Evolutionary conservation across 1,140 invertebrate genomes (phyloP), one percentile per base, ranked within the genome.

Genomic region (Lasioglossum baleicum): DNA sequence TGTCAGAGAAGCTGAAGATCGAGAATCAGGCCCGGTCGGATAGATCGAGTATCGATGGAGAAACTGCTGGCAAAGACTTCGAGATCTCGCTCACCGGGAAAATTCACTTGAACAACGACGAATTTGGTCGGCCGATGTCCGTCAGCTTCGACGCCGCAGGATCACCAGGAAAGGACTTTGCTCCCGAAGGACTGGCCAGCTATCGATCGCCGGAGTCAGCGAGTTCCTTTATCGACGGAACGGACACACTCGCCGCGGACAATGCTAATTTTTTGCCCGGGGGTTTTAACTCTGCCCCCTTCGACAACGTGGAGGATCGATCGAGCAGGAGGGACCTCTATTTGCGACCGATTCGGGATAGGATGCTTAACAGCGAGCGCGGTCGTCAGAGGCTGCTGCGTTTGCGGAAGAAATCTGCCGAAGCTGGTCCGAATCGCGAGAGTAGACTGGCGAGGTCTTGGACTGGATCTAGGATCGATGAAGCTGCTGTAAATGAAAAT

Each of bases 51-150:
- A 5, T n/a, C 8, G 5, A 35, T 17, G 17, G 22, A 11, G 40
- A 20, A 1, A n/a, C 4, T 2, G 20, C 11, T 4, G 71, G 53
- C 10, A 81, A 40, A 7, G 85, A 75, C 56, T 86, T 87, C 31
- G 85, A 83, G 7, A 89, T 89, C 67, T 89, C 88, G 0, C 58
- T 89, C 17, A 87, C 63, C 1, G 88, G 88, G 8, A 88, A 82
- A 40, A 84, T 89, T 67, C 88, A 89, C 76, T 65, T 88, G 17
- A 75, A 82, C 31, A 83, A 76, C 44, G 85, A 69, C 20, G 65
- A 69, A 65, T 79, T 83, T 48, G 83, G 75, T 31, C 81, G 64
- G 0, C 81, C 87, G 1, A 64, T 89, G 65, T 84, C 87, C 15
- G 85, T 89, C 42, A 87, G 80, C 51, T 83, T 89, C 61, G 81